Percentiles rank a stretch among this genome's conserved stretches.
Evolutionary conservation across 2,113 vertebrate species (phyloP).

Genomic region (Uropsilus gracilis): DNA sequence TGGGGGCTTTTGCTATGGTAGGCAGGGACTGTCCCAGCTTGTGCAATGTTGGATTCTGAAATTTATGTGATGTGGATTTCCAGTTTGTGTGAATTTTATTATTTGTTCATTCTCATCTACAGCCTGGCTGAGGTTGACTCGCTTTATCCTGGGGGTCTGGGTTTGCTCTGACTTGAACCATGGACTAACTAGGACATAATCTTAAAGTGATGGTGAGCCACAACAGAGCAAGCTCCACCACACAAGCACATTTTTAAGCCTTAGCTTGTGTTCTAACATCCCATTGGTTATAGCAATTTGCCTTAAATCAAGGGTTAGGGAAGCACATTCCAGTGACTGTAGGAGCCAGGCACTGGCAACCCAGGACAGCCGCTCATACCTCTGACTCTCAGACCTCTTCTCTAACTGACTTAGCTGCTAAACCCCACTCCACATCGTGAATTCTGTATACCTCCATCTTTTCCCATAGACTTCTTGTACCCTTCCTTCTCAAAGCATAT

Average conservation of each 20-base stretch:
- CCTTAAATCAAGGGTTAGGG: not conserved
- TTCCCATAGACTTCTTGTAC: not conserved
- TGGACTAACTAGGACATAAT: not conserved
- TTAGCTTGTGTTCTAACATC: not conserved
- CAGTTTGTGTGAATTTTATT: not conserved
- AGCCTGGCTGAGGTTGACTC: not conserved
- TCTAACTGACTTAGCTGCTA: not conserved
- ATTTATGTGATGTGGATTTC: not conserved
- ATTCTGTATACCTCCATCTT: not conserved
- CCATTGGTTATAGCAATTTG: not conserved
- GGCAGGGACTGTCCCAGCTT: not conserved
- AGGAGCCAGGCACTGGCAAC: not conserved
- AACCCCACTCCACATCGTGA: not conserved
- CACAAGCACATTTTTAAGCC: not conserved
- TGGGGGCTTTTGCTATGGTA: not conserved
- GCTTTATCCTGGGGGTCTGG: too few species aligned
- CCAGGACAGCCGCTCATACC: not conserved
- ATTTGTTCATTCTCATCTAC: not conserved
- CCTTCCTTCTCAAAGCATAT: not conserved
- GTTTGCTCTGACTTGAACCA: not conserved
- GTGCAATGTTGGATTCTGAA: not conserved
- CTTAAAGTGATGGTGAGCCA: not conserved
- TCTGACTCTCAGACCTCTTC: not conserved
- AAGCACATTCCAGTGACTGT: not conserved
- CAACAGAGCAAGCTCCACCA: not conserved